Evolutionary conservation across 2,113 vertebrate genomes (phyloP).

Genomic region (Picathartes gymnocephalus): DNA sequence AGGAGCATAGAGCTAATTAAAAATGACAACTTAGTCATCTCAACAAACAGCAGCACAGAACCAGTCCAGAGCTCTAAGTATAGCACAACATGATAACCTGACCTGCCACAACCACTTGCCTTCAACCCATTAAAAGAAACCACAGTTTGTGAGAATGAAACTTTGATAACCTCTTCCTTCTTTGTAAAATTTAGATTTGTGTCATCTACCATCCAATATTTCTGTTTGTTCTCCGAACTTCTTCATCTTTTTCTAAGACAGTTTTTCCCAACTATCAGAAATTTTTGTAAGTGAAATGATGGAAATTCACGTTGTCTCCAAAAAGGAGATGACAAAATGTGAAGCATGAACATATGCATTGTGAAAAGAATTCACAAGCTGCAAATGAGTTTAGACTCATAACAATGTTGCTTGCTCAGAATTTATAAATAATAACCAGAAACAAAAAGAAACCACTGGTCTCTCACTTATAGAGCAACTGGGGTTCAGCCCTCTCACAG

Average conservation of each 20-base stretch:
- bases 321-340: neutral
- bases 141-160: neutral
- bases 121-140: neutral
- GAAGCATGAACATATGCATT: neutral
- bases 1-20: constrained; percentile 77
- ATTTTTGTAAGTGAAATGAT: neutral
- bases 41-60: constrained; percentile 61
- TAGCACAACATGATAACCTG: neutral
- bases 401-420: neutral
- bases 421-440: neutral
- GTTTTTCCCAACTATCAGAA: neutral
- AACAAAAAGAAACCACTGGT: neutral
- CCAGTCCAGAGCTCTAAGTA: constrained; percentile 25
- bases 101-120: constrained; percentile 8
- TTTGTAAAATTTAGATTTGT: neutral
- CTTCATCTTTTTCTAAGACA: neutral
- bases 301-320: neutral
- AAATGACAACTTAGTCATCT: constrained; percentile 76
- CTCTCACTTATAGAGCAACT: neutral
- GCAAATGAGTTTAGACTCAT: neutral
- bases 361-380: neutral
- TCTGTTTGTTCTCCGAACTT: neutral
- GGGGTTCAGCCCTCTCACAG: neutral
- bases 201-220: neutral
- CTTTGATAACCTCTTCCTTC: neutral